Conservation (phyloP, 2,888 invertebrate genomes). For the Apomyelois bistriatella region DNA sequence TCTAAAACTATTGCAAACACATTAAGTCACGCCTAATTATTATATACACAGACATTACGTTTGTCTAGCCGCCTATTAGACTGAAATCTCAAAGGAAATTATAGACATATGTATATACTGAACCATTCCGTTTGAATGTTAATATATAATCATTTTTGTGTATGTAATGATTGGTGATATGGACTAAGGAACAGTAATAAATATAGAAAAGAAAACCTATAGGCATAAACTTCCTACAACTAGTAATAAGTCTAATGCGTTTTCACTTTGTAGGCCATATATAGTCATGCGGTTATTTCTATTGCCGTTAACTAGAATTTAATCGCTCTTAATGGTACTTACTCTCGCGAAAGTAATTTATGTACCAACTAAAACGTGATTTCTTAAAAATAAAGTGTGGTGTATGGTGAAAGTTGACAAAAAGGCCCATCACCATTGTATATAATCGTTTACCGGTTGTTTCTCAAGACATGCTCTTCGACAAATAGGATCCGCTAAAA, state of each 20-base stretch:
- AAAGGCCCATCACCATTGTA: background rate
- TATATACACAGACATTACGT: slow-evolving; percentile 31
- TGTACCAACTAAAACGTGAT: background rate
- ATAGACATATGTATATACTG: slow-evolving; percentile 9
- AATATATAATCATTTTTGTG: too few species aligned
- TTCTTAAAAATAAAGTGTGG: too few species aligned
- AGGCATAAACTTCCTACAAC: background rate
- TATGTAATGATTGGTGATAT: too few species aligned
- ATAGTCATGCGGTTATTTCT: slow-evolving; percentile 11
- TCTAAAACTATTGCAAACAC: slow-evolving; percentile 32
- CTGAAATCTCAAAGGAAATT: slow-evolving; percentile 21
- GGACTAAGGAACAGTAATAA: too few species aligned
- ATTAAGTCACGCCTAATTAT: slow-evolving; percentile 38
- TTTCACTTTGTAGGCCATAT: slow-evolving; percentile 2
- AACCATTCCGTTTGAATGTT: too few species aligned
- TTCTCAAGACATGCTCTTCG: too few species aligned
- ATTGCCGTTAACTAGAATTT: slow-evolving; percentile 24
- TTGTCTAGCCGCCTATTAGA: slow-evolving; percentile 33
- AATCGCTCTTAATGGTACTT: slow-evolving; percentile 23
- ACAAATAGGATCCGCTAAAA: too few species aligned
- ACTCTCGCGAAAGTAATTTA: slow-evolving; percentile 33
- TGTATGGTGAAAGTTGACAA: slow-evolving; percentile 20
- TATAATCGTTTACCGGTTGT: too few species aligned
- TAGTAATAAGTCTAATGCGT: background rate
- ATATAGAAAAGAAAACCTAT: background rate